Evolutionary conservation across 2,888 invertebrate genomes (phyloP), one percentile per base, ranked within the genome.

Genomic region (Eumerus sabulonum): DNA sequence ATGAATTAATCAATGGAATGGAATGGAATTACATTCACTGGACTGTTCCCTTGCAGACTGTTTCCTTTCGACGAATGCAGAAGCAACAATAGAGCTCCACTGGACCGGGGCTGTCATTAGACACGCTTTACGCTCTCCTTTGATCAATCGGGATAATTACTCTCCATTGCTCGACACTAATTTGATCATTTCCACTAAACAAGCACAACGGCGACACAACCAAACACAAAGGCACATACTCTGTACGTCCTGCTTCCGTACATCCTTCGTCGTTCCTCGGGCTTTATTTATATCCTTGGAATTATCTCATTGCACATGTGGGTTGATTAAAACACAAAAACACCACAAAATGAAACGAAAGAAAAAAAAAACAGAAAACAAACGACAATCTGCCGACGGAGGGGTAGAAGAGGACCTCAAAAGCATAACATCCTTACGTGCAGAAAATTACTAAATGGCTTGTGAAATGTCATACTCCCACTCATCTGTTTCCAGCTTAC

Each of bases 371-470:
- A 47, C 59, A 38, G 42, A 73, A 60, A 56, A 59, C 63, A 68
- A 68, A 74, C 74, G 40, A 40, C 12, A 40, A 40, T 11, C n/a
- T 40, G 7, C 27, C 2, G 27, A 2, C 3, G 27, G 7, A 27
- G 3, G 27, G 27, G 27, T 27, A 7, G 27, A 27, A 27, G 27
- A 27, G 27, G 27, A 2, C 7, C 27, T 27, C 27, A 2, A 4
- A 27, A 63, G 67, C 62, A 42, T 44, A 56, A 53, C 59, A 68
- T 63, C 63, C 73, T 73, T 79, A 79, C 74, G 77, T 74, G 77
- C 77, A 62, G 74, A 79, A 79, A 79, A 79, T 79, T 79, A 68
- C 74, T 74, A 79, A 79, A 79, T 79, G 77, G 77, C 59, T 74
- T 68, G 77, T 79, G 59, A 68, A 79, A 79, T 79, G 77, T 79